A percentile compares a stretch with the other conserved stretches of the same genome.
Evolutionary conservation across 1,140 invertebrate species (phyloP).

Genomic region (Nomia melanderi): DNA sequence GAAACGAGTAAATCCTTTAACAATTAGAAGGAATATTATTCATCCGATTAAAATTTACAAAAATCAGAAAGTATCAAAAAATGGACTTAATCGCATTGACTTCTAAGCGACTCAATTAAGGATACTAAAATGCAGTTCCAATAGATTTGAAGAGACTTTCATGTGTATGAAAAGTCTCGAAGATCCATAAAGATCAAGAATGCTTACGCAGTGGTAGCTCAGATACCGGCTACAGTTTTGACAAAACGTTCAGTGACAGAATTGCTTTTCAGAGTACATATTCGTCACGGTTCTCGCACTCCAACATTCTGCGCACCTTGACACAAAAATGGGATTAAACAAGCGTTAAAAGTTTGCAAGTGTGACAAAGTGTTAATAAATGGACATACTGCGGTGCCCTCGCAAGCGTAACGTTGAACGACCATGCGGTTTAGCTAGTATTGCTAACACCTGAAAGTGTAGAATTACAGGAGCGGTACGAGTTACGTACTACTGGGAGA

Average conservation of each 20-base stretch:
- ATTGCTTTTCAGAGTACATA: neutral
- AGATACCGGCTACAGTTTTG: neutral
- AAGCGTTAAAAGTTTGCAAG: neutral
- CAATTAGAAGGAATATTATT: no score
- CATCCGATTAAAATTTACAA: no score
- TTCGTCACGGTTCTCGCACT: neutral
- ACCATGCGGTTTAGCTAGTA: slow-evolving; percentile 51
- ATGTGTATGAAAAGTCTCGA: no score
- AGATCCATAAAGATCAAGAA: neutral
- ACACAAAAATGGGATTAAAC: neutral
- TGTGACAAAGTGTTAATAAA: slow-evolving; percentile 19
- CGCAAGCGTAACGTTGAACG: slow-evolving; percentile 27
- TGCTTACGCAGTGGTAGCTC: neutral
- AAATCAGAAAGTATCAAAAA: no score
- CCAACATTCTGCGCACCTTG: neutral
- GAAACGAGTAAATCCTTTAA: no score
- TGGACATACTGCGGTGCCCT: slow-evolving; percentile 30
- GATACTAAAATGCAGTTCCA: no score
- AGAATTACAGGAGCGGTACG: slow-evolving; percentile 34
- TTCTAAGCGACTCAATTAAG: no score
- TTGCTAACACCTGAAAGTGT: slow-evolving; percentile 46
- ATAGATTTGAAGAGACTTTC: no score
- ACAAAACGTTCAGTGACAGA: neutral
- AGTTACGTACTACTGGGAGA: slow-evolving; percentile 68
- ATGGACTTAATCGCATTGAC: no score